Evolutionary conservation across 2,113 vertebrate species (phyloP), one percentile per base, ranked within the genome.

Genomic region (Osmerus mordax): DNA sequence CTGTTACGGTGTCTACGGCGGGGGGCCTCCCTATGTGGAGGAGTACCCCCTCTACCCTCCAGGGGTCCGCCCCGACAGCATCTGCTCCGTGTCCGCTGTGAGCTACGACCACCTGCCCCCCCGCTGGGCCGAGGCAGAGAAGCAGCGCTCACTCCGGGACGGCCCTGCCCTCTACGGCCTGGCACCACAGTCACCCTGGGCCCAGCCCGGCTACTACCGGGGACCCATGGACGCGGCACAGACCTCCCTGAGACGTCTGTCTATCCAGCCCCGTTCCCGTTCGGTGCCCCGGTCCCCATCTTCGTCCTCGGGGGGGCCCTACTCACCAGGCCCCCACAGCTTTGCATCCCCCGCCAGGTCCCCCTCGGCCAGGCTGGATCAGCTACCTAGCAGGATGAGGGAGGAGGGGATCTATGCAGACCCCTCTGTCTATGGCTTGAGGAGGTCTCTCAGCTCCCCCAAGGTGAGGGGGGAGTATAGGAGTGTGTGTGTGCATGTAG

Each of bases 251-350:
- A 91, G 93, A 21, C 93, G 92, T 25, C 87, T 98, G 74, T 96
- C 96, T 0, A 84, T 98, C 71, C 96, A 97, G 87, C 96, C 97
- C 3, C 95, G 96, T 0, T 99, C 97, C 0, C 92, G 95, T 70
- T 99, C 97, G 0, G 96, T 97, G 67, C 96, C 97, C 2, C 94
- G 97, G 71, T 98, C 97, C 0, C 96, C 96, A 2, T 94, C 94
- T 70, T 92, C 93, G 61, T 89, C 87, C 9, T 89, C 85, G 0
- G 94, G 94, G 72, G 95, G 95, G 11, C 91, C 94, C 59, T 97
- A 97, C 73, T 91, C 91, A 15, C 77, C 84, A 13, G 91, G 83
- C 0, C 80, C 92, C 0, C 90, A 90, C 41, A 87, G 88, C n/a
- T 99, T 96, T 73, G 81, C 80, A 54, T 98, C 97, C 1, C 96